These are phyloP conservation scores for Aurelia sp. DNA, from an alignment of 30 jellyfish, hydroid and myxozoan species.

Conservation along the genomic window DNA sequence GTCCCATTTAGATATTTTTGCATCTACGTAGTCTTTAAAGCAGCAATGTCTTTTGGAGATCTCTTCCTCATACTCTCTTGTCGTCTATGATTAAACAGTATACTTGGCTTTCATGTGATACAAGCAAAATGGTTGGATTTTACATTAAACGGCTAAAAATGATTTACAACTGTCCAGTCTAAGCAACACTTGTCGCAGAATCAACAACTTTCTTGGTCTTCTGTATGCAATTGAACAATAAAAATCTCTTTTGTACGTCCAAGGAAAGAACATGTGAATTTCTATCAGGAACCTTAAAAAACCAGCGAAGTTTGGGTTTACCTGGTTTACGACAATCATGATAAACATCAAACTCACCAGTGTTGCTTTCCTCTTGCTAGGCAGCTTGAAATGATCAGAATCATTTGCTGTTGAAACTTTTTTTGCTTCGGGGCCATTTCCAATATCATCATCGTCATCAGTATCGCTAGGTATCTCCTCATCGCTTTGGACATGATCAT, in stretches of 20 bases:
- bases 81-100: slow-evolving; percentile 19
- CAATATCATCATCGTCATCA: slow-evolving; percentile 33
- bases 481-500: slow-evolving; percentile 44
- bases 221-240: too few relatives aligned
- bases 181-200: too few relatives aligned
- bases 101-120: too few relatives aligned
- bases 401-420: not conserved
- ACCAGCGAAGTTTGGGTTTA: too few relatives aligned
- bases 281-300: too few relatives aligned
- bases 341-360: slow-evolving; percentile 31
- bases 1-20: slow-evolving; percentile 82
- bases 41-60: slow-evolving; percentile 58
- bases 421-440: not conserved
- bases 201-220: too few relatives aligned
- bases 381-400: slow-evolving; percentile 1
- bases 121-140: too few relatives aligned
- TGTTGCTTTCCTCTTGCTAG: slow-evolving; percentile 51
- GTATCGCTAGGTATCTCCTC: slow-evolving; percentile 56
- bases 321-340: too few relatives aligned
- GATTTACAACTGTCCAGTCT: too few relatives aligned
- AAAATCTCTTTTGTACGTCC: too few relatives aligned
- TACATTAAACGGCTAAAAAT: too few relatives aligned
- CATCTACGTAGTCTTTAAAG: slow-evolving; percentile 31
- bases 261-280: too few relatives aligned
- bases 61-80: slow-evolving; percentile 75